Conservation (phyloP, 1,140 invertebrate species). For the Marisa cornuarietis region DNA sequence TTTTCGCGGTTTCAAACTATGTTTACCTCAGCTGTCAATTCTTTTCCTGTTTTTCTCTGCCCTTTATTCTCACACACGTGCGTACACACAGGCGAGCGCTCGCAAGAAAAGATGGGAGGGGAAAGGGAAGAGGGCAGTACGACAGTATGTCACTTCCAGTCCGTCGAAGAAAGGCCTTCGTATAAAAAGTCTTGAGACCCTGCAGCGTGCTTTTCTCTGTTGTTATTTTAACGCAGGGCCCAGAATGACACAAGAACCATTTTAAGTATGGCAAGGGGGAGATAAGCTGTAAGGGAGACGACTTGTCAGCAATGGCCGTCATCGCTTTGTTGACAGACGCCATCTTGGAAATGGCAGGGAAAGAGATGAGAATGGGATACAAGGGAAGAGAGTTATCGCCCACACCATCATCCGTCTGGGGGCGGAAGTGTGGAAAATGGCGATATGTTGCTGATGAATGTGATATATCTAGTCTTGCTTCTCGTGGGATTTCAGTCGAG, state of each 20-base stretch:
- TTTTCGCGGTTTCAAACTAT: neutral
- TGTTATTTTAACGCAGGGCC: neutral
- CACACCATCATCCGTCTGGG: neutral
- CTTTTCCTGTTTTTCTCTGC: too few relatives aligned
- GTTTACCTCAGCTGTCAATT: neutral
- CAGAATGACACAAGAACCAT: neutral
- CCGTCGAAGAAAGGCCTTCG: neutral
- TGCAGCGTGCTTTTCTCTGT: neutral
- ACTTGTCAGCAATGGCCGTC: constrained; percentile 13
- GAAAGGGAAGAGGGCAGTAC: neutral
- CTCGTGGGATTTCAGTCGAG: neutral
- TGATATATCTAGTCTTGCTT: neutral
- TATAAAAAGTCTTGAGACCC: neutral
- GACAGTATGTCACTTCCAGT: neutral
- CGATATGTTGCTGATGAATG: constrained; percentile 10
- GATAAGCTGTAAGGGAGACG: constrained; percentile 11
- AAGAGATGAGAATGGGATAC: constrained; percentile 3
- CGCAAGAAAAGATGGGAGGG: neutral
- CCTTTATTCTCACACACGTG: neutral
- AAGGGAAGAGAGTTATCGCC: neutral
- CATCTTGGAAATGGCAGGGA: constrained; percentile 6
- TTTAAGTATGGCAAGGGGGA: constrained; percentile 13
- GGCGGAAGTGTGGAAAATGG: constrained; percentile 17
- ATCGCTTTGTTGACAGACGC: constrained; percentile 11
- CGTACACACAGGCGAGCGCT: neutral